phyloP scores from a whole-genome alignment of 2,888 invertebrate genomes.

The Branchellion lobata region DNA sequence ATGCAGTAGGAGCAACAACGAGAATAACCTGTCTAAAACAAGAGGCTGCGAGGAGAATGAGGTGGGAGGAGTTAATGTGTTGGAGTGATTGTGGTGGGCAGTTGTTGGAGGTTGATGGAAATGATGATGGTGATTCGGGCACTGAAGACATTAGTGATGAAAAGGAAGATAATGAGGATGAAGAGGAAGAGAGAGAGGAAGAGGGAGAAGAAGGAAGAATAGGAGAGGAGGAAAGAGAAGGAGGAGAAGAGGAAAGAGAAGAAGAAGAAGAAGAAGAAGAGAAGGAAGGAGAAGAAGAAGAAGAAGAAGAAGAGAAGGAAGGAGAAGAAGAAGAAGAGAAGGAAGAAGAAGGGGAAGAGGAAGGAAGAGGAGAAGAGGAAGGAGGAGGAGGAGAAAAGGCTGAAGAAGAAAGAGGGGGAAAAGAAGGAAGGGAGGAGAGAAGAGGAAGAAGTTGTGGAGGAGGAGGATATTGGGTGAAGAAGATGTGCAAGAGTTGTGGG shows the following conservation, averaged over 20 bases:
- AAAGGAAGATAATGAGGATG: constrained; percentile 14
- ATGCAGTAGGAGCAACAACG: too few species aligned
- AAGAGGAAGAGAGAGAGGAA: not conserved
- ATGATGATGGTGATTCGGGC: constrained; percentile 1
- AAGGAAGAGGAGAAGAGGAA: constrained; percentile 12
- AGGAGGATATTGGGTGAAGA: too few species aligned
- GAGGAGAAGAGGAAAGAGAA: not conserved
- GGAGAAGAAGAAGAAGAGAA: constrained; percentile 16
- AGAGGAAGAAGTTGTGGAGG: too few species aligned
- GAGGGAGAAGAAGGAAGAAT: not conserved
- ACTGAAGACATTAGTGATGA: not conserved
- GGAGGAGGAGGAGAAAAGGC: not conserved
- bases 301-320: not conserved
- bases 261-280: constrained; percentile 6
- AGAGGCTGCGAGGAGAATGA: not conserved
- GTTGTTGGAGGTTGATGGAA: constrained; percentile 1
- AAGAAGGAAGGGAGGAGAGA: not conserved
- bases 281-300: not conserved
- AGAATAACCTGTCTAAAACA: constrained; percentile 16
- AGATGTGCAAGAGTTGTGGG: constrained; percentile 70
- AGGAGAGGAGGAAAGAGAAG: not conserved
- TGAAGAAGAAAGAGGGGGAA: not conserved
- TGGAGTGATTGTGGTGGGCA: not conserved
- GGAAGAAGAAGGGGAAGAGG: not conserved
- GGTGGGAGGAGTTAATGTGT: not conserved